Base-by-base conservation (phyloP, 2,113 vertebrate genomes). In the Lophochroa leadbeateri region DNA sequence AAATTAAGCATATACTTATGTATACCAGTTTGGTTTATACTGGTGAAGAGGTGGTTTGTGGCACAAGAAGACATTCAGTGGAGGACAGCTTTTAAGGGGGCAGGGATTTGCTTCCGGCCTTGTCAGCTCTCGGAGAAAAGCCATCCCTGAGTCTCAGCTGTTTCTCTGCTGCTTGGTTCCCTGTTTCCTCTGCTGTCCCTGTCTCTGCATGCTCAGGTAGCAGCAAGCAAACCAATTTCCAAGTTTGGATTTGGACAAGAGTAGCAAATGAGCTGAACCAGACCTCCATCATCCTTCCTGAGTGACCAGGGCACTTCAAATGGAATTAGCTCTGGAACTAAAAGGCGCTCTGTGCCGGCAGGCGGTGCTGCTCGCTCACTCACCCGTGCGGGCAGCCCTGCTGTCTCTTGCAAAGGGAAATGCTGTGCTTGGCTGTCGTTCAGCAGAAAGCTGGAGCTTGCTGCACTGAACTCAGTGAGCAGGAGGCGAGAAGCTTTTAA, bases 301-400 rank as follows among this genome's bases (percentile, higher is more conserved):
- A 70, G 55, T 31, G 33, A 29, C 11, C 6, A 0, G 46, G 53
- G 47, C 39, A 4, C 25, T 47, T 17, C 5, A 17, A 21, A 27
- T 23, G 67, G 20, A 19, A 6, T 8, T 6, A 64, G 77, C 35
- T 63, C 0, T 1, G 35, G 24, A n/a, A 35, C 16, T 41, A 18
- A 4, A 27, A 67, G 77, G 13, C 8, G 0, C 4, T 31, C 35
- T 4, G 72, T 13, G 86, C 94, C 97, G 15, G 95, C 90, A 97
- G 97, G 94, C 46, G 96, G 97, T 88, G 93, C 86, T 97, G 92
- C 68, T 77, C 8, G 4, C 46, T 71, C 5, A 0, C 81, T 78
- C 11, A 1, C 5, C 1, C 41, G 10, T 39, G 37, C 80, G 33
- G 79, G 64, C 53, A 5, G 24, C 33, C 57, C 28, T 39, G 49